These are phyloP conservation scores for Darevskia nairensis DNA, from an alignment of 2,797 vertebrate genomes.

Conservation along the genomic window DNA sequence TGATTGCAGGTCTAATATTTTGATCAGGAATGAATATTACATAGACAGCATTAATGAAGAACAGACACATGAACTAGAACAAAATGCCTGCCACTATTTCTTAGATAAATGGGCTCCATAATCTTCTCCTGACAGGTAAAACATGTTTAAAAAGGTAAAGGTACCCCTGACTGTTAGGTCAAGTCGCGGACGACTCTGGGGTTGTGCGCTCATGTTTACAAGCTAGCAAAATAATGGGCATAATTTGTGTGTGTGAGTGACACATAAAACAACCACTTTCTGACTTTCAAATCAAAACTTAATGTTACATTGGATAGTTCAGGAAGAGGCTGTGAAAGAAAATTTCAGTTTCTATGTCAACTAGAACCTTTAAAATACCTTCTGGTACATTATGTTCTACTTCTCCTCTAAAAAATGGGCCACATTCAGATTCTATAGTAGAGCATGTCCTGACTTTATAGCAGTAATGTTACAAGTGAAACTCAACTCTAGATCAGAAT, in stretches of 20 bases:
- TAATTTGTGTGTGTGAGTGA: neutral
- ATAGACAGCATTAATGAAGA: neutral
- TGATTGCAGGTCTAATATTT: too few relatives aligned
- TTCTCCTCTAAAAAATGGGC: constrained; percentile 3
- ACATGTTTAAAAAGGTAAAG: neutral
- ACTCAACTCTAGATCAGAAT: neutral
- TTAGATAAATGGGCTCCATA: neutral
- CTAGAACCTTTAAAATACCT: constrained; percentile 33
- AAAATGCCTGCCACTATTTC: neutral
- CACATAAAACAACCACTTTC: neutral
- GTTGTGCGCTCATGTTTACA: neutral
- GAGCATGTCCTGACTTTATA: constrained; percentile 5
- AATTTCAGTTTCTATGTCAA: constrained; percentile 35
- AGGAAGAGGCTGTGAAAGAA: constrained; percentile 12
- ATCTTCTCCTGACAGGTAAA: neutral
- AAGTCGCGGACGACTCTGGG: too few relatives aligned
- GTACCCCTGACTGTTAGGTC: too few relatives aligned
- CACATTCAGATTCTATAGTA: neutral
- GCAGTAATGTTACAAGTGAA: neutral
- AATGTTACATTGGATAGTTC: constrained; percentile 13
- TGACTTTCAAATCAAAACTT: constrained; percentile 23
- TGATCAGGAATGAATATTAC: neutral
- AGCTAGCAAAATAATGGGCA: neutral
- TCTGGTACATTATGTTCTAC: constrained; percentile 9
- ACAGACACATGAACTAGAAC: neutral